Percentiles rank a stretch among this genome's conserved stretches.
These are phyloP conservation scores for Panagrolaimus sp. DNA, from an alignment of 1,140 invertebrate species.

Conservation along the genomic window DNA sequence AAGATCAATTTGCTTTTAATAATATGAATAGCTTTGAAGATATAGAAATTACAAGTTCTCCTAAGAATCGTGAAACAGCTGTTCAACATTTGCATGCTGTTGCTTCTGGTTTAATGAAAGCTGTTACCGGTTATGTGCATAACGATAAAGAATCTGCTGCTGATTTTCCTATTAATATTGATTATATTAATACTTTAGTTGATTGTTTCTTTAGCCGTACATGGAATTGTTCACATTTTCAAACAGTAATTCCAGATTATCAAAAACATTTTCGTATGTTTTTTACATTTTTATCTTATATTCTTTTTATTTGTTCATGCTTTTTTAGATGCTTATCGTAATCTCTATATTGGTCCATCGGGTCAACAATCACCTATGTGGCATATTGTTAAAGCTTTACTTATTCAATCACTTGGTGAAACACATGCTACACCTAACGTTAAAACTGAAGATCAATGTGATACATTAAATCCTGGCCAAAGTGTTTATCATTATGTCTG, in stretches of 20 bases:
- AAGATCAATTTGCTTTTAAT: neutral
- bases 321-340: neutral
- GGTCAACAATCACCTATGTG: neutral
- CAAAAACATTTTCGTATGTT: neutral
- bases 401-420: neutral
- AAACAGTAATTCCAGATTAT: slow-evolving; percentile 2
- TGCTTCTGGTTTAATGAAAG: neutral
- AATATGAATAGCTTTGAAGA: neutral
- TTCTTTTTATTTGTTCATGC: too few relatives aligned
- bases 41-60: neutral
- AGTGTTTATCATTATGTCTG: slow-evolving; percentile 8
- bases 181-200: neutral
- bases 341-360: neutral
- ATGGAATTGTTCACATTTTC: slow-evolving; percentile 5
- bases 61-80: neutral
- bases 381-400: slow-evolving; percentile 1
- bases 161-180: neutral
- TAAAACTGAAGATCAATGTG: slow-evolving; percentile 5
- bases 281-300: neutral
- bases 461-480: slow-evolving; percentile 1
- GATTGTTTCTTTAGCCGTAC: slow-evolving; percentile 5
- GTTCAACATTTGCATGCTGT: neutral
- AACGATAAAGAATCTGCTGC: neutral
- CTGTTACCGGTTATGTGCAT: neutral
- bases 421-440: slow-evolving; percentile 6